A percentile compares a stretch with the other conserved stretches of the same genome.
phyloP scores from a whole-genome alignment of 2,888 invertebrate species.

The Sepiola atlantica region DNA sequence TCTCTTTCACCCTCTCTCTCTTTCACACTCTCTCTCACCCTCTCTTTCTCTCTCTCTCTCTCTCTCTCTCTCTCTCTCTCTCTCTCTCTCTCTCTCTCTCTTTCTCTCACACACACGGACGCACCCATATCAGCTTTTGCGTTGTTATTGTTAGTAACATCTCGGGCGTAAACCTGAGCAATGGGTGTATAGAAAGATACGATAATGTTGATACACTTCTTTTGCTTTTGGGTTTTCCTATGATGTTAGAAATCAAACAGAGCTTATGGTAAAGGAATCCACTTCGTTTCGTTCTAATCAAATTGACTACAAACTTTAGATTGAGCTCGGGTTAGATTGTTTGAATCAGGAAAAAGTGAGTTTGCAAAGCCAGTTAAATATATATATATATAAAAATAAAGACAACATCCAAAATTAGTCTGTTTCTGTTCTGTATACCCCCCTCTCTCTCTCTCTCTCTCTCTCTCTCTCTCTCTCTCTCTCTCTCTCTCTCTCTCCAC shows the following conservation, averaged over 20 bases:
- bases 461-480: too few species aligned
- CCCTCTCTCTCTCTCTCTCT: too few species aligned
- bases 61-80: neutral
- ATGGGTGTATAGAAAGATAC: neutral
- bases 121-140: neutral
- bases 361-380: too few species aligned
- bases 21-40: too few species aligned
- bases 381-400: too few species aligned
- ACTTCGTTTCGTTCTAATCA: neutral
- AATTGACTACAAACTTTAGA: too few species aligned
- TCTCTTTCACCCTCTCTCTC: too few species aligned
- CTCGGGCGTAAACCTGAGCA: neutral
- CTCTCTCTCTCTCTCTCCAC: too few species aligned
- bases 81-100: neutral
- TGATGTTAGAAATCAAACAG: neutral
- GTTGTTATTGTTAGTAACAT: neutral
- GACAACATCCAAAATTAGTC: too few species aligned
- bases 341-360: too few species aligned
- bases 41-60: neutral
- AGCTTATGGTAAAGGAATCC: neutral
- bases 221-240: neutral
- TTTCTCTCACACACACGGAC: neutral
- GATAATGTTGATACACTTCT: neutral
- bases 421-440: too few species aligned
- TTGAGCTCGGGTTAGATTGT: too few species aligned